A percentile compares a stretch with the other conserved stretches of the same genome.
Conservation (phyloP, 2,113 vertebrate genomes). For the Archilochus colubris region DNA sequence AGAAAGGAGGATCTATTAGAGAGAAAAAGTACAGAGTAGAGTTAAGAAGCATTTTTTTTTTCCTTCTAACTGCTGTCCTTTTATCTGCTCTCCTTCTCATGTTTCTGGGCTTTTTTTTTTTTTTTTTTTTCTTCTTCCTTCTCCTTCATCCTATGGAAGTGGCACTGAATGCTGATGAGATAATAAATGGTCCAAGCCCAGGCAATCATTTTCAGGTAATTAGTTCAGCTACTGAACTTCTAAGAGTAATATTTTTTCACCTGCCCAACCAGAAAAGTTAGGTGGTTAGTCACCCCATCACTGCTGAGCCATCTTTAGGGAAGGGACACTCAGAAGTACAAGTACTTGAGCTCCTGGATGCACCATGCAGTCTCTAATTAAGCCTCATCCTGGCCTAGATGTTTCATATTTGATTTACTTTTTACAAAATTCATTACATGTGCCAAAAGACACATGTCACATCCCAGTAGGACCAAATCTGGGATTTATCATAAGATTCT, state of each 20-base stretch:
- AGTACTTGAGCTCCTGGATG: background rate
- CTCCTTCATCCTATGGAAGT: conserved; percentile 37
- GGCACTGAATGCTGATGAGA: conserved; percentile 56
- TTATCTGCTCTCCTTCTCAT: conserved; percentile 55
- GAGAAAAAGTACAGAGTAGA: conserved; percentile 53
- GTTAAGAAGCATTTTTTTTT: conserved; percentile 48
- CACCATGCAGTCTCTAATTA: background rate
- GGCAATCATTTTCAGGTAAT: conserved; percentile 70
- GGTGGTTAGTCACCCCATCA: conserved; percentile 26
- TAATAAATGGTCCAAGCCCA: conserved; percentile 66
- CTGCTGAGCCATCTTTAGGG: background rate
- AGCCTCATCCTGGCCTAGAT: background rate
- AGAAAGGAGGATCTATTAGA: conserved; percentile 32
- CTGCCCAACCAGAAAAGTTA: conserved; percentile 51
- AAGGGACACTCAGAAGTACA: background rate
- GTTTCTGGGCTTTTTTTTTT: conserved; percentile 10
- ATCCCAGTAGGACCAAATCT: background rate
- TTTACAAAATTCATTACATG: background rate
- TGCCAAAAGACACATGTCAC: background rate
- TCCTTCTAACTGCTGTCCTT: conserved; percentile 43
- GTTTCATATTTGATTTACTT: conserved; percentile 4
- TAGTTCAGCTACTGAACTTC: conserved; percentile 67
- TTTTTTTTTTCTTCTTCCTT: conserved; percentile 11
- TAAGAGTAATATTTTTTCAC: conserved; percentile 28
- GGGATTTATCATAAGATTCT: background rate